Evolutionary conservation across 2,113 vertebrate genomes (phyloP), one percentile per base, ranked within the genome.

Genomic region (Pelecanoides urinatrix): DNA sequence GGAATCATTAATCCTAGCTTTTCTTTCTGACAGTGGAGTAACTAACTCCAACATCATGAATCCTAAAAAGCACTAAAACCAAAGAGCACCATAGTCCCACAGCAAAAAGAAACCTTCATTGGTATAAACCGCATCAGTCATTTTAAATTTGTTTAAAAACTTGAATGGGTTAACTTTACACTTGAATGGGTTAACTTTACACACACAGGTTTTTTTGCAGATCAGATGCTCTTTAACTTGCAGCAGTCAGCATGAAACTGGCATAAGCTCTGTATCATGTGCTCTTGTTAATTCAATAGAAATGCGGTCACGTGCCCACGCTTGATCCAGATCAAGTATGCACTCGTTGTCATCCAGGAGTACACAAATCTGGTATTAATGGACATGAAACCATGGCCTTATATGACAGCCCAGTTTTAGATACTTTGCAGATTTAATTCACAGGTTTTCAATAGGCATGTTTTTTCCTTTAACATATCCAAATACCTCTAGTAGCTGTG

Each of bases 281-380:
- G 75, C 40, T 80, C 10, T 38, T 49, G 49, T 68, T 78, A 86
- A 89, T 92, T 74, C 76, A 80, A 59, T 38, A 89, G 86, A 91
- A 95, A 81, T 2, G 7, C 2, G 0, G 65, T 68, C 76, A 72
- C 23, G 70, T 0, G 0, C 44, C 65, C 65, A 75, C 76, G 40
- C 73, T 91, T 78, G 74, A 90, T 90, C 80, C 92, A 90, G 77
- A 91, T 61, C 87, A 82, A 96, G 85, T 52, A 68, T 19, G 40
- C 58, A 75, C 44, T 85, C 70, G 29, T 4, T 80, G 58, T 72
- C 52, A 90, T 75, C 81, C 66, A 90, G 61, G 44, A 87, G 61
- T 72, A 72, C 1, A 0, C n/a, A 91, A 93, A 95, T 72, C 77
- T 72, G 36, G 21, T 72, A 75, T 75, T 72, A 89, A 75, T 38